Evolutionary conservation across 2,113 vertebrate genomes (phyloP).

Genomic region (Physeter macrocephalus): DNA sequence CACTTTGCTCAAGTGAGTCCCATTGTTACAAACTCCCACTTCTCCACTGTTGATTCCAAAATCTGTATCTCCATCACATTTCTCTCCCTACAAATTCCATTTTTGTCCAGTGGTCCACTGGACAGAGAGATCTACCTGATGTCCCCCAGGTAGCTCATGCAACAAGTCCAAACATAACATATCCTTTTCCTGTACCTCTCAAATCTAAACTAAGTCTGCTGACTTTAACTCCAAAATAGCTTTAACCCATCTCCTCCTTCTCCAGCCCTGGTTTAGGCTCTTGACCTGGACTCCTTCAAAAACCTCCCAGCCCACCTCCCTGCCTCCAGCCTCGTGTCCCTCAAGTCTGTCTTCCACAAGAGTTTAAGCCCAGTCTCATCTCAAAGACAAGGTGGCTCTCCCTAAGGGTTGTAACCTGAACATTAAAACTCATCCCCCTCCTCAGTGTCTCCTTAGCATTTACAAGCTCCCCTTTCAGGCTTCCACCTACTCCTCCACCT

Average conservation of each 20-base stretch:
- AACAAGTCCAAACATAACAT: not conserved
- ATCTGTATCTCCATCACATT: not conserved
- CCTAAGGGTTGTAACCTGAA: not conserved
- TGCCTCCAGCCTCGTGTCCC: not conserved
- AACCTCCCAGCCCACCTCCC: not conserved
- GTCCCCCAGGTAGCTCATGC: not conserved
- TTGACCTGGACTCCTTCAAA: not conserved
- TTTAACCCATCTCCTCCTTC: not conserved
- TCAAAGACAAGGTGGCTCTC: not conserved
- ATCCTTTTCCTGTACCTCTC: not conserved
- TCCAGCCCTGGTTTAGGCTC: too few relatives aligned
- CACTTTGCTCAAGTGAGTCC: not conserved
- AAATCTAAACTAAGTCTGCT: not conserved
- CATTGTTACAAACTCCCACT: not conserved
- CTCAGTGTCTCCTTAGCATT: not conserved
- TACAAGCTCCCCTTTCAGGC: not conserved
- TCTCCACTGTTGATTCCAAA: not conserved
- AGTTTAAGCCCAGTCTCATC: not conserved
- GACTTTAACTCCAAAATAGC: not conserved
- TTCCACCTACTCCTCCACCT: not conserved
- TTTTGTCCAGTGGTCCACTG: not conserved
- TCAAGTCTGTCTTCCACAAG: not conserved
- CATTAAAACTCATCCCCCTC: not conserved
- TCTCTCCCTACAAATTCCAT: not conserved
- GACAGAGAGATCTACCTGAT: not conserved